phyloP scores from a whole-genome alignment of 2,888 invertebrate species.

The Cephus pygmeus region DNA sequence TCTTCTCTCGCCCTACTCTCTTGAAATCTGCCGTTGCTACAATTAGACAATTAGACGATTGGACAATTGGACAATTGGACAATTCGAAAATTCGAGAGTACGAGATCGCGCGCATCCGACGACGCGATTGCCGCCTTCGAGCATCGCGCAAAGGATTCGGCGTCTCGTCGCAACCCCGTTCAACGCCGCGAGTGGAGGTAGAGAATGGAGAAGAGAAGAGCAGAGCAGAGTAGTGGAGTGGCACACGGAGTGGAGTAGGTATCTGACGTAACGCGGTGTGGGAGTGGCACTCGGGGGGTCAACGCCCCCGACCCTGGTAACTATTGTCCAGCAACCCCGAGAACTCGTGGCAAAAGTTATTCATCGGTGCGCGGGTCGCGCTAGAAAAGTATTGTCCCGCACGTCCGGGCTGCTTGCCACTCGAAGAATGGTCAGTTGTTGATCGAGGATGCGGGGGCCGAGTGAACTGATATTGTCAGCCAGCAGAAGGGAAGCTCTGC shows the following conservation, averaged over 20 bases:
- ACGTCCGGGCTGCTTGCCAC: neutral
- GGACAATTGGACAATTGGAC: no score
- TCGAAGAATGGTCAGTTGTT: no score
- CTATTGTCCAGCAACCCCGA: conserved; percentile 49
- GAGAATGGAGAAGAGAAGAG: conserved; percentile 2
- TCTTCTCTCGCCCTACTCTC: no score
- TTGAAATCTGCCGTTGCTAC: no score
- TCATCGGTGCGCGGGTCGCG: neutral
- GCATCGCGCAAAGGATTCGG: no score
- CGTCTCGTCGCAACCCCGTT: conserved; percentile 29
- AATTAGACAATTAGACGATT: no score
- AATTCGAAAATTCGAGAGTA: no score
- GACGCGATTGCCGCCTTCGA: no score
- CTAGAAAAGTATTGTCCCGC: neutral
- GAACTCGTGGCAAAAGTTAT: neutral
- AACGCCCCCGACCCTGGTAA: conserved; percentile 47
- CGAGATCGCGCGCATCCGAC: no score
- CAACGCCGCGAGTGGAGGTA: neutral
- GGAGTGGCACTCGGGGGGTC: conserved; percentile 51
- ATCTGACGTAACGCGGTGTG: conserved; percentile 54
- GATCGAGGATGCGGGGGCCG: no score
- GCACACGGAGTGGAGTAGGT: conserved; percentile 29
- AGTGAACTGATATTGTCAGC: no score
- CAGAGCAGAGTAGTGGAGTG: neutral
- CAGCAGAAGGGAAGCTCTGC: no score